These are phyloP conservation scores for Enteromius unitaeniatus DNA, from an alignment of 2,797 vertebrate genomes.

Conservation along the genomic window DNA sequence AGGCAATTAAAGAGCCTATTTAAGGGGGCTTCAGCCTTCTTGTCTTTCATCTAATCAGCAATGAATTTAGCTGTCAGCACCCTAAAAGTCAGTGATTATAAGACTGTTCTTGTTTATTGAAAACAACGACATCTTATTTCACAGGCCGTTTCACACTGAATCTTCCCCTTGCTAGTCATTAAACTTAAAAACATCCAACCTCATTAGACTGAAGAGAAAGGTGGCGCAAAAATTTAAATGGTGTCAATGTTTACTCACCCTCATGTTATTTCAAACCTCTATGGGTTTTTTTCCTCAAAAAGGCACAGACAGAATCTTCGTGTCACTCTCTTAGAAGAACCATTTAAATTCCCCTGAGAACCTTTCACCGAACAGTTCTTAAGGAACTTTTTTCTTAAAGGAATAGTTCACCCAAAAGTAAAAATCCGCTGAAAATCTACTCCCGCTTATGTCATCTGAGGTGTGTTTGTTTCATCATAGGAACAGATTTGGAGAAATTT, in stretches of 20 bases:
- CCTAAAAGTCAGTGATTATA: conserved; percentile 4
- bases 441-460: not conserved
- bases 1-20: not conserved
- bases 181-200: conserved; percentile 20
- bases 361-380: not conserved
- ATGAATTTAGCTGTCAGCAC: conserved; percentile 8
- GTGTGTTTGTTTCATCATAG: not conserved
- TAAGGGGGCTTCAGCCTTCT: not conserved
- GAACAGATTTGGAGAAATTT: not conserved
- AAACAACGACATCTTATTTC: conserved; percentile 35
- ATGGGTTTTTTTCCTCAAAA: not conserved
- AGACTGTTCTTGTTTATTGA: conserved; percentile 21
- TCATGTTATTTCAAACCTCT: not conserved
- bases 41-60: conserved; percentile 32
- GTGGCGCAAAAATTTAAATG: not conserved
- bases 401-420: not conserved
- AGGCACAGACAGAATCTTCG: not conserved
- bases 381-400: not conserved
- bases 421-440: not conserved
- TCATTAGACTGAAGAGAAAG: conserved; percentile 15
- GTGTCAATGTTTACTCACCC: not conserved
- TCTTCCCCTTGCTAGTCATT: conserved; percentile 13
- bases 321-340: not conserved
- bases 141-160: conserved; percentile 35
- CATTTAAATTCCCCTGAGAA: not conserved